A percentile compares a stretch with the other conserved stretches of the same genome.
Conservation (phyloP, 2,113 vertebrate species). For the Nothobranchius furzeri region DNA sequence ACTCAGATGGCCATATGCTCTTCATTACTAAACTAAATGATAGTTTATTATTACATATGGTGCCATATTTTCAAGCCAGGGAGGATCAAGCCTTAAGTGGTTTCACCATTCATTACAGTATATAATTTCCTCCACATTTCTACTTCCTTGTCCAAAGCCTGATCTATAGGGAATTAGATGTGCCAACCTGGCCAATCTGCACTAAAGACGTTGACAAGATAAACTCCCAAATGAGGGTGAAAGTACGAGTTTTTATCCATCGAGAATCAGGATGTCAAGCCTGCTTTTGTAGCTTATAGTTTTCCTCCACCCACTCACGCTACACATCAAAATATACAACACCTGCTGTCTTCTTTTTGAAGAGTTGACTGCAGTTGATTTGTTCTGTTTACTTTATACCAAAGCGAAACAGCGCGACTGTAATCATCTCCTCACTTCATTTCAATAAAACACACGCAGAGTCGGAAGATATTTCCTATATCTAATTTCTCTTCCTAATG, state of each 20-base stretch:
- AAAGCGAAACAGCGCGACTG: background rate
- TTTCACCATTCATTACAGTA: conserved; percentile 11
- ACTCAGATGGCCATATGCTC: background rate
- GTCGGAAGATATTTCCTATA: conserved; percentile 21
- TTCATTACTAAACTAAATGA: background rate
- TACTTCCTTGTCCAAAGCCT: background rate
- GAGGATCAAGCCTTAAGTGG: conserved; percentile 2
- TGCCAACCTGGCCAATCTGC: background rate
- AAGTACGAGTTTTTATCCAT: conserved; percentile 13
- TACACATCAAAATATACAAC: conserved; percentile 9
- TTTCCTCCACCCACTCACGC: conserved; percentile 5
- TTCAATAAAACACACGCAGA: conserved; percentile 6
- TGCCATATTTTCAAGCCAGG: background rate
- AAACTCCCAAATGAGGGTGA: background rate
- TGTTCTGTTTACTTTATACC: conserved; percentile 15
- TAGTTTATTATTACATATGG: background rate
- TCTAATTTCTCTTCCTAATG: conserved; percentile 25
- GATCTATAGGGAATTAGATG: background rate
- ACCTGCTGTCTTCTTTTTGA: background rate
- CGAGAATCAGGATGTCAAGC: background rate
- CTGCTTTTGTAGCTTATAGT: background rate
- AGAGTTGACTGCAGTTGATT: background rate
- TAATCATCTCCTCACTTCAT: background rate
- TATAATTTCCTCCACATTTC: background rate
- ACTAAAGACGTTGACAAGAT: background rate